Base-by-base conservation (phyloP, 2,888 invertebrate genomes). In the Lagria hirta region DNA sequence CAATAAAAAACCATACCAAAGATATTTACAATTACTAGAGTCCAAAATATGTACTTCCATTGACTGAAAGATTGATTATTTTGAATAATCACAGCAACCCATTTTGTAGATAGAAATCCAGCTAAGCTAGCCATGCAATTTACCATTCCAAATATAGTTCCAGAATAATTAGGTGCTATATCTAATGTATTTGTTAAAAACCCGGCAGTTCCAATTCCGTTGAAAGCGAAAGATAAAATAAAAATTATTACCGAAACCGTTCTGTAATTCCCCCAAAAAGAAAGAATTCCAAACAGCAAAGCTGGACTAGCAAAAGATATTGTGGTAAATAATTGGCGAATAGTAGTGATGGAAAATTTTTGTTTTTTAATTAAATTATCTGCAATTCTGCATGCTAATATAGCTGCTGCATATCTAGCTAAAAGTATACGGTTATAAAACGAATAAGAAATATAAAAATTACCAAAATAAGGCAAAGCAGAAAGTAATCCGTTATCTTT, bases 401-500 rank as follows among this genome's bases (percentile, higher is more conserved):
- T 18, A n/a, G 20, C 20, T 5, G 20, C 20, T 5, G n/a, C n/a
- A n/a, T 18, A 18, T 6, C 5, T 18, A 5, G 20, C 20, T n/a
- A 18, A 5, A n/a, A n/a, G 21, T 10, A n/a, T 23, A 15, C 8
- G 24, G 8, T 15, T 6, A 12, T 21, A 11, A 12, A 7, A n/a
- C n/a, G n/a, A 13, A 4, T 2, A 12, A 22, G 3, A 12, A 23
- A 15, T 4, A 13, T 14, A 23, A 27, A 20, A 10, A 8, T 29
- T 29, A 38, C 38, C 30, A 12, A 38, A 30, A n/a, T 28, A 27
- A 2, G 37, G 37, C 4, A 37, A 18, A 21, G 28, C 15, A 1
- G 37, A 37, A 10, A 37, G 15, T 21, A 14, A 20, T 14, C 37
- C 37, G 12, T 37, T 37, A 7, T 18, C 14, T 28, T 37, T 15